A percentile compares a stretch with the other conserved stretches of the same genome.
These are phyloP conservation scores for Eudyptes chrysolophus DNA, from an alignment of 2,113 vertebrate genomes.

Conservation along the genomic window DNA sequence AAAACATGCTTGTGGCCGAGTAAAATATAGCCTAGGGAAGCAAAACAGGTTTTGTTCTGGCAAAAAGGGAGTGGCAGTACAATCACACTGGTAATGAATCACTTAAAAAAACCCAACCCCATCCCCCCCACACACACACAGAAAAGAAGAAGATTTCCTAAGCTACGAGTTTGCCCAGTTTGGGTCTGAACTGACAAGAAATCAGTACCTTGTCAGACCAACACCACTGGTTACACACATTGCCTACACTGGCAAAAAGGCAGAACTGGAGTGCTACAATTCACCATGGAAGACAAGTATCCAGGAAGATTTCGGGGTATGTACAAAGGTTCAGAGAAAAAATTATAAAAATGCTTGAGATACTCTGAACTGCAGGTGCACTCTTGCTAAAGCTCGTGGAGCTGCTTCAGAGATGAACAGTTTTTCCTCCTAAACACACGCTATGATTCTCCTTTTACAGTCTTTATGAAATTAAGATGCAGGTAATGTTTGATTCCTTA, in stretches of 20 bases:
- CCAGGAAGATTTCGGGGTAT: too few species aligned
- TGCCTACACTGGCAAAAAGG: not conserved
- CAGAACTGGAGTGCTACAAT: not conserved
- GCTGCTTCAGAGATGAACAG: accelerated
- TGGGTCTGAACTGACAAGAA: not conserved
- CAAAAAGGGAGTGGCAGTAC: constrained; percentile 26
- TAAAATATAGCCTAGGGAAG: not conserved
- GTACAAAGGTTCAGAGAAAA: not conserved
- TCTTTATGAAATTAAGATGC: not conserved
- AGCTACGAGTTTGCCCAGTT: not conserved
- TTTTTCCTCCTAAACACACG: not conserved
- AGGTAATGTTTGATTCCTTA: not conserved
- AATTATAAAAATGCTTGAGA: not conserved
- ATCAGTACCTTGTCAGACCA: not conserved
- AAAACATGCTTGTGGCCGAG: not conserved
- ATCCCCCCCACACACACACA: not conserved
- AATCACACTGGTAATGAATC: not conserved
- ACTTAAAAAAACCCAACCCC: not conserved
- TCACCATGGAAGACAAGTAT: accelerated
- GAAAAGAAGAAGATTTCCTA: not conserved
- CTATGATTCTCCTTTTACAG: not conserved
- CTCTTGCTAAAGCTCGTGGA: not conserved
- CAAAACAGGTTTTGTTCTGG: constrained; percentile 22
- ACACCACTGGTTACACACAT: too few species aligned
- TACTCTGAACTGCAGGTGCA: not conserved